phyloP scores from a whole-genome alignment of 2,797 vertebrate species.

The Xerus rutilus region DNA sequence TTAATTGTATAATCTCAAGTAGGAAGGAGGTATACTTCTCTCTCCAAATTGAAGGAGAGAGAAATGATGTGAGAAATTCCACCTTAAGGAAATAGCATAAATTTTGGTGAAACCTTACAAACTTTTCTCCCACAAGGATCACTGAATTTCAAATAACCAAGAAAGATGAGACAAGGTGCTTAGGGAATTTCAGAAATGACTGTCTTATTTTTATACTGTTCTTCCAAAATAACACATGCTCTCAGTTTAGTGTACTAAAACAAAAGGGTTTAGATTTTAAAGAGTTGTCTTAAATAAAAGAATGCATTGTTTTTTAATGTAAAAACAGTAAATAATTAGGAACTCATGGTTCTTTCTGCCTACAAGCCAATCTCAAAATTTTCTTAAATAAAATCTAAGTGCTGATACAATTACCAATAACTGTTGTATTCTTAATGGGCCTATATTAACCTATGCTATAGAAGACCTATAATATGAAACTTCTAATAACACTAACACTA shows the following conservation, averaged over 20 bases:
- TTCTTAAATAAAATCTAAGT: conserved; percentile 65
- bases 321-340: conserved; percentile 8
- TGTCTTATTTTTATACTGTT: conserved; percentile 43
- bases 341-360: conserved; percentile 3
- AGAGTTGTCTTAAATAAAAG: conserved; percentile 50
- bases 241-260: not conserved
- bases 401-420: not conserved
- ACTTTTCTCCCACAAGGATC: conserved; percentile 46
- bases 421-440: conserved; percentile 22
- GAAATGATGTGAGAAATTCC: conserved; percentile 57
- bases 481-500: not conserved
- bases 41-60: conserved; percentile 37
- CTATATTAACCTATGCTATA: not conserved
- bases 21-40: conserved; percentile 45
- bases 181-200: conserved; percentile 31
- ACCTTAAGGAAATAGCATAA: conserved; percentile 58
- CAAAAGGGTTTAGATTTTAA: conserved; percentile 53
- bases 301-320: conserved; percentile 25
- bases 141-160: conserved; percentile 63
- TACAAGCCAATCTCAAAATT: not conserved
- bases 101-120: conserved; percentile 41
- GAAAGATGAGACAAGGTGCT: conserved; percentile 15
- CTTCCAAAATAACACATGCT: not conserved
- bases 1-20: conserved; percentile 67
- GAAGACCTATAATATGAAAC: conserved; percentile 10